Percentiles rank a stretch among this genome's conserved stretches.
Evolutionary conservation across 2,113 vertebrate genomes (phyloP).

Genomic region (Gobio gobio): DNA sequence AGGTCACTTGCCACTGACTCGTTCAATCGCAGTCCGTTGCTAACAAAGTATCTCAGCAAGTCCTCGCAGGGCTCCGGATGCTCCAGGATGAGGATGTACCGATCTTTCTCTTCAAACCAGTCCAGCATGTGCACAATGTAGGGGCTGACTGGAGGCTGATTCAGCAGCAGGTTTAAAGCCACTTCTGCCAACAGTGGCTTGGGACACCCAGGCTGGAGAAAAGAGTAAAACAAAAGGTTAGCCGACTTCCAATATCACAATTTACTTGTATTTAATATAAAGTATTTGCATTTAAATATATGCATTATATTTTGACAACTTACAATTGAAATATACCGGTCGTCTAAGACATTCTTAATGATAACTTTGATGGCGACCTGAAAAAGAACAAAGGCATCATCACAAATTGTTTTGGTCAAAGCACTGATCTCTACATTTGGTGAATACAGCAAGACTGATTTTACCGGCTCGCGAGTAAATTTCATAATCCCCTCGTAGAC

Average conservation of each 20-base stretch:
- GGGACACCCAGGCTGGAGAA: too few species aligned
- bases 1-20: slow-evolving; percentile 55
- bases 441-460: neutral
- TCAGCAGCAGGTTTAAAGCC: too few species aligned
- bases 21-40: slow-evolving; percentile 11
- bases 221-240: slow-evolving; percentile 1
- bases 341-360: slow-evolving; percentile 7
- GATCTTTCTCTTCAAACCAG: slow-evolving; percentile 61
- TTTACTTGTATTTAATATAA: neutral
- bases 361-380: slow-evolving; percentile 71
- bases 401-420: neutral
- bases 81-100: slow-evolving; percentile 65
- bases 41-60: slow-evolving; percentile 55
- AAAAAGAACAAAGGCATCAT: neutral
- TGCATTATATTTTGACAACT: slow-evolving; percentile 21
- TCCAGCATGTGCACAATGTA: slow-evolving; percentile 66
- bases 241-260: neutral
- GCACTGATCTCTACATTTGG: neutral
- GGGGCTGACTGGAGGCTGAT: too few species aligned
- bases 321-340: slow-evolving; percentile 53
- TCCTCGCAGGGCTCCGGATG: slow-evolving; percentile 61
- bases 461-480: neutral
- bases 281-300: neutral
- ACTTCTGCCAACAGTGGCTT: too few species aligned
- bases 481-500: neutral